Evolutionary conservation across 1,140 invertebrate genomes (phyloP), one percentile per base, ranked within the genome.

Genomic region (Penaeus japonicus): DNA sequence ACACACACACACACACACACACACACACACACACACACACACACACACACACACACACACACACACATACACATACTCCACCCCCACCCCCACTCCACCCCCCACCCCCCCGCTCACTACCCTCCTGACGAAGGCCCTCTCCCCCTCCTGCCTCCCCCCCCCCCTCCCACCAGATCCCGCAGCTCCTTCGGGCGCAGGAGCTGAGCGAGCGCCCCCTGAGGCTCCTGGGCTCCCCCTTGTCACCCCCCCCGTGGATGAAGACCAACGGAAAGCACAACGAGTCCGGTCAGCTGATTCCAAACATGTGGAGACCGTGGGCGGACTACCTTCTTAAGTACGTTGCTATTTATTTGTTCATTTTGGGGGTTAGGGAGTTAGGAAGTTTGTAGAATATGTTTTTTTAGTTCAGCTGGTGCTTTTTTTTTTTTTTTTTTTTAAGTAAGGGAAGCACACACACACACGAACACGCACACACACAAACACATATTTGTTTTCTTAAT

Each of bases 191-290:
- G 89, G 95, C 95, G 22, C 91, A 92, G 77, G 84, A 91, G 32
- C 73, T 94, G 47, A 92, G 91, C 77, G 87, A 91, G 4, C 90
- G 92, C 59, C 90, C 92, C 77, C 89, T 95, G 91, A 91, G 93
- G 86, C 92, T 97, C 1, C 93, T 97, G 85, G 94, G 94, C 0
- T 94, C 95, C 17, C 94, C 96, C 0, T 99, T 97, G 97, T 96
- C 95, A 82, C 94, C 97, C 0, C 98, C 98, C 0, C 92, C 93
- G 12, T 99, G 97, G 97, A 99, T 99, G 97, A 99, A 99, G 93
- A 96, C 95, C 0, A 97, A 96, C 91, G 93, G 95, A 30, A 92
- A 92, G 73, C 92, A 94, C 90, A 93, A 92, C 84, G 94, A 94
- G 18, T 91, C 92, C 32, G 95, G 94, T 4, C 89, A 91, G 27